Conservation (phyloP, 2,797 vertebrate species). For the Halcyon leucocephala region DNA sequence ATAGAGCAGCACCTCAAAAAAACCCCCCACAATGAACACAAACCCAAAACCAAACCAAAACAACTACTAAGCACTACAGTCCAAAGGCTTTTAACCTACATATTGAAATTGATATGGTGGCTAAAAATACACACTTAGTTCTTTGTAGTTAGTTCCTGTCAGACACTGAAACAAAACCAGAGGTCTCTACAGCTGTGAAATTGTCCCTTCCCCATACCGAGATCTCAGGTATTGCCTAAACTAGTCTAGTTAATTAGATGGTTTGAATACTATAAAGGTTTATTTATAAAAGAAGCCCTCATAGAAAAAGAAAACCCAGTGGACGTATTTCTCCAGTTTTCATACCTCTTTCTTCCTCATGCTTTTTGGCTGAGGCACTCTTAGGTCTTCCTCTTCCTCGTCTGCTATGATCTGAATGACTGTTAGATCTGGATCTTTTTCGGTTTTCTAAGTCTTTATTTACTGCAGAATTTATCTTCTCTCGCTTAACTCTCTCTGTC, state of each 20-base stretch:
- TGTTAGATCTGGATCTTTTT: constrained; percentile 89
- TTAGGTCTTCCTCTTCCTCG: constrained; percentile 94
- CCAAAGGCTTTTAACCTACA: not conserved
- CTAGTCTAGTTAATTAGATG: not conserved
- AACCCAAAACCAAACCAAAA: not conserved
- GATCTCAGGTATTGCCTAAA: not conserved
- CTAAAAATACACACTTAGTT: constrained; percentile 1
- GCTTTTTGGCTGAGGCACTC: constrained; percentile 91
- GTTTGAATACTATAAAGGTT: not conserved
- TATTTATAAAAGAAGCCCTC: not conserved
- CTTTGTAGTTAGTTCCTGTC: not conserved
- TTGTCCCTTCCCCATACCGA: not conserved
- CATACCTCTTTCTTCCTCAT: constrained; percentile 95
- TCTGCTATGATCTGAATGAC: constrained; percentile 93
- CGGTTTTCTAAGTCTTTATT: constrained; percentile 92
- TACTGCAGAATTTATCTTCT: constrained; percentile 89
- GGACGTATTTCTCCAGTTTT: not conserved
- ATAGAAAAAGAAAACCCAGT: not conserved
- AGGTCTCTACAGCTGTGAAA: not conserved
- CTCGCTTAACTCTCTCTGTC: constrained; percentile 92
- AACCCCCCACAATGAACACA: not conserved
- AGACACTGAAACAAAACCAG: constrained; percentile 6
- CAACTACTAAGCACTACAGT: not conserved
- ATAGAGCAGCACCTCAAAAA: not conserved
- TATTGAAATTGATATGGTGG: not conserved